Base-by-base conservation (phyloP, 37 sponge, comb jelly and placozoan genomes). In the Halichondria panicea region DNA sequence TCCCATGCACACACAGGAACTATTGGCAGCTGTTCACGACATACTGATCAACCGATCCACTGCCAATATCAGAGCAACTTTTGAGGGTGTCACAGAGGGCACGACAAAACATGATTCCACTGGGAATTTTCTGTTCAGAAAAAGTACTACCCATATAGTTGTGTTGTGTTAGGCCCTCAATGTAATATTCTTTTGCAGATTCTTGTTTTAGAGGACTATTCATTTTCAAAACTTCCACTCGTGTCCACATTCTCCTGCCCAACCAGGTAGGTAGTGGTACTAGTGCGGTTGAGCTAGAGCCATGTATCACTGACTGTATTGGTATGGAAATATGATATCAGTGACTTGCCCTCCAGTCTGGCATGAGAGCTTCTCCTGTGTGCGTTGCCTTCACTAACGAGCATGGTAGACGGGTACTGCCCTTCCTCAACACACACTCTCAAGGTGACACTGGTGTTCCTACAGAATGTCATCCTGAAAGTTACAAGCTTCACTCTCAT, bases 131-230 rank as follows among this genome's bases (percentile, higher is more conserved):
- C 15, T 42, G 43, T 43, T 66, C 43, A 4, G 67, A 40, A 66
- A 38, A 66, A 25, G 22, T 1, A 22, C 43, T 24, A 22, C 67
- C 67, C 4, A 4, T 8, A 40, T 43, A 66, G 43, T 35, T 43
- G 21, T 24, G 24, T 6, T 66, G 24, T 35, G 43, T 43, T 9
- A 66, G 65, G 18, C 6, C 3, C 38, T 33, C 5, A 38, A 22
- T 5, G 18, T 35, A 32, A 43, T 57, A 8, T 34, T 28, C 3
- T 30, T 11, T 38, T 74, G 1, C 61, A 83, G 84, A 67, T 41
- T 43, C 53, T 40, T 60, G 68, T 19, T 19, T 76, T 59, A 83
- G 84, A 30, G 76, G 40, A 22, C 70, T 83, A 44, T 75, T 75
- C 30, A 43, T 1, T 35, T 65, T 75, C 48, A 75, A 83, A 55